A percentile compares a stretch with the other conserved stretches of the same genome.
Conservation (phyloP, 1,140 invertebrate species). For the Oppia nitens region DNA sequence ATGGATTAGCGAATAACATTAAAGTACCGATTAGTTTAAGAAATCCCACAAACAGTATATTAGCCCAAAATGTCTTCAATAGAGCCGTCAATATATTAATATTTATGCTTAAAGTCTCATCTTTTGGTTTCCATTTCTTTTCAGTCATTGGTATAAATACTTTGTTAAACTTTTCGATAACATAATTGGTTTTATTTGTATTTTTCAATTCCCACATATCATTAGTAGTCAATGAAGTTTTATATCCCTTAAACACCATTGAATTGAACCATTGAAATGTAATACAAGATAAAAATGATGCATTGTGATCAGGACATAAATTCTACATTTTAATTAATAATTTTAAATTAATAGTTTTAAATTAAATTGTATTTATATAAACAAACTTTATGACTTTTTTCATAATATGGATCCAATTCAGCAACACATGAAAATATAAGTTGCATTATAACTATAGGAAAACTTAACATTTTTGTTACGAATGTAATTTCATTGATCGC, state of each 20-base stretch:
- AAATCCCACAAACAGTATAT: conserved; percentile 61
- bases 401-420: no score
- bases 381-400: no score
- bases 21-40: conserved; percentile 63
- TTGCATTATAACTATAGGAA: no score
- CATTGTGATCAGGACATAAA: conserved; percentile 67
- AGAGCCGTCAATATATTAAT: no score
- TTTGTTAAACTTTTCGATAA: conserved; percentile 68
- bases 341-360: no score
- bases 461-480: no score
- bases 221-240: conserved; percentile 52
- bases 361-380: no score
- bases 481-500: no score
- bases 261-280: conserved; percentile 82
- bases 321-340: no score
- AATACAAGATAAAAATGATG: conserved; percentile 71
- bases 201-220: conserved; percentile 82
- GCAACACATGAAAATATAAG: no score
- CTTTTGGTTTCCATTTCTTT: not conserved
- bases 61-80: conserved; percentile 52
- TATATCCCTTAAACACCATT: conserved; percentile 43
- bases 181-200: conserved; percentile 55
- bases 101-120: not conserved
- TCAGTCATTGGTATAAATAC: conserved; percentile 43
- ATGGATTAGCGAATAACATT: conserved; percentile 51